These are phyloP conservation scores for Rhea americana DNA, from an alignment of 2,113 vertebrate genomes.

Conservation along the genomic window DNA sequence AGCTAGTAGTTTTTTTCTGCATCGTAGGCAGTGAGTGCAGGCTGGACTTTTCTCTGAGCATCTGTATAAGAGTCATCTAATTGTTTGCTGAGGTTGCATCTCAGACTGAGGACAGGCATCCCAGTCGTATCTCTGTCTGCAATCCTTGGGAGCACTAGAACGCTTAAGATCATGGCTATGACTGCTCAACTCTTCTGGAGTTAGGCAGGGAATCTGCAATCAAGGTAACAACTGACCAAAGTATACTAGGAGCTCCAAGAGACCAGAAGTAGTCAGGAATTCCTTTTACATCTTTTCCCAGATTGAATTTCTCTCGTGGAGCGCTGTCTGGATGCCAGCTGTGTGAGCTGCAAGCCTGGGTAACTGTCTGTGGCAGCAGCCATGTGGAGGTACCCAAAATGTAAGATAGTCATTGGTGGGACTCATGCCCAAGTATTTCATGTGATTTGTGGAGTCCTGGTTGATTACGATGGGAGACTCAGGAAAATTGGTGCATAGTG, in stretches of 20 bases:
- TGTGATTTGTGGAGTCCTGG: background rate
- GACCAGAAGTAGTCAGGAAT: background rate
- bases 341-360: background rate
- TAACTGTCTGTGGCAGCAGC: background rate
- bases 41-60: background rate
- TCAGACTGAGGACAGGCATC: background rate
- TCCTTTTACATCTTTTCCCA: background rate
- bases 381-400: background rate
- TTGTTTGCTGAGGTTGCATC: background rate
- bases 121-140: background rate
- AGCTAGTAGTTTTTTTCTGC: background rate
- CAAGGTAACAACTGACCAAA: background rate
- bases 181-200: background rate
- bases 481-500: background rate
- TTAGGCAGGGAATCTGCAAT: background rate
- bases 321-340: background rate
- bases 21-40: background rate
- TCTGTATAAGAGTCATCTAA: background rate
- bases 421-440: background rate
- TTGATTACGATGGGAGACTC: background rate
- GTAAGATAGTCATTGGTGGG: background rate
- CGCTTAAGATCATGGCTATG: background rate
- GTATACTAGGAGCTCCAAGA: background rate
- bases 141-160: background rate
- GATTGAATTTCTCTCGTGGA: background rate